phyloP scores from a whole-genome alignment of 2,797 vertebrate species.

The Rhyacichthys aspro region DNA sequence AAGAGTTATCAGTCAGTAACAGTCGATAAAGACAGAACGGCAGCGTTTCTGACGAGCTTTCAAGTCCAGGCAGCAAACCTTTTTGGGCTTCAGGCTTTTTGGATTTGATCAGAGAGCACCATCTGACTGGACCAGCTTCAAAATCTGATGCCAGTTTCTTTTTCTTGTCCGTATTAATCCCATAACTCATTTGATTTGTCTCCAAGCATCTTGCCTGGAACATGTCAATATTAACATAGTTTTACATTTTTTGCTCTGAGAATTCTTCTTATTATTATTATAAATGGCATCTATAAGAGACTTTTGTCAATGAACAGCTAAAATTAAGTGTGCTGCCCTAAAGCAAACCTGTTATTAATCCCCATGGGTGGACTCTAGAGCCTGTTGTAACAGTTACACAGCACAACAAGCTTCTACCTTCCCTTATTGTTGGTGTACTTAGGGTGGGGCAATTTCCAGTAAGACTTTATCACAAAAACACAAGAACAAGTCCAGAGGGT shows the following conservation, averaged over 20 bases:
- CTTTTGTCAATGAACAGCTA: neutral
- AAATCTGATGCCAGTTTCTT: no score
- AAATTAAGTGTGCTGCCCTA: conserved; percentile 19
- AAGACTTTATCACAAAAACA: conserved; percentile 23
- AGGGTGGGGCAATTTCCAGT: conserved; percentile 23
- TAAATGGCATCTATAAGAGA: no score
- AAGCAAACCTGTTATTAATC: conserved; percentile 18
- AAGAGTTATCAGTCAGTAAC: conserved; percentile 47
- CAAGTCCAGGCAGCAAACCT: no score
- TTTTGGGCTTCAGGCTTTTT: no score
- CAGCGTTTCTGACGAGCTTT: conserved; percentile 32
- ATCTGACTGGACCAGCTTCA: no score
- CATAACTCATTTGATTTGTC: no score
- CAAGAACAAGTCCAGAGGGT: neutral
- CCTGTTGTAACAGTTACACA: conserved; percentile 2
- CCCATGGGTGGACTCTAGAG: neutral
- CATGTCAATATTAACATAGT: no score
- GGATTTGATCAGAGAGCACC: no score
- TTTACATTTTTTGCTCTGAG: no score
- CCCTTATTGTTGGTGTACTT: neutral
- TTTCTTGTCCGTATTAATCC: no score
- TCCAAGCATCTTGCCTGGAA: no score
- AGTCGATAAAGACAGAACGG: conserved; percentile 29
- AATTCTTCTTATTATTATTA: no score
- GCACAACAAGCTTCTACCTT: conserved; percentile 15